Conservation (phyloP, 2,888 invertebrate genomes). For the Parnassius apollo region DNA sequence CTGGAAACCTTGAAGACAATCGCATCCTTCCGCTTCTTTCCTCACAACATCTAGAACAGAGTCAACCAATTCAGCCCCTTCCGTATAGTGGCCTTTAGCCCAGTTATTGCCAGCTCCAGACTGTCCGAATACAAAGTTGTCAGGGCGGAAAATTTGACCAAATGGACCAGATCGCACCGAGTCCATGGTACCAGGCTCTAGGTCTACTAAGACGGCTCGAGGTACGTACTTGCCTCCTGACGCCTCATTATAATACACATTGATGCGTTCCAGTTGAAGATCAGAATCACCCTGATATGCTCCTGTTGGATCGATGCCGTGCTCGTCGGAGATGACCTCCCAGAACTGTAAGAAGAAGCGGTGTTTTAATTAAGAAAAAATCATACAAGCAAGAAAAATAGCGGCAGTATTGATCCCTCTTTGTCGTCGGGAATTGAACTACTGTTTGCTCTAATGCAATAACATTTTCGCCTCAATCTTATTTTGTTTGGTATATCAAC, state of each 20-base stretch:
- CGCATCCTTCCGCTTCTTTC: conserved; percentile 84
- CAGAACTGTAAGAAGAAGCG: conserved; percentile 55
- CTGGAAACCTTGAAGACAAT: conserved; percentile 84
- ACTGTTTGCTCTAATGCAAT: no score
- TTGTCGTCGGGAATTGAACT: no score
- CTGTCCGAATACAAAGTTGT: conserved; percentile 86
- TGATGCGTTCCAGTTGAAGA: conserved; percentile 87
- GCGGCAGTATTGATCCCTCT: no score
- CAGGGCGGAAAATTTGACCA: conserved; percentile 86
- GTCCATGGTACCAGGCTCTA: conserved; percentile 82
- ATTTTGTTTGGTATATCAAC: no score
- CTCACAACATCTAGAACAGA: conserved; percentile 81
- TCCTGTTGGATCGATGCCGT: conserved; percentile 64
- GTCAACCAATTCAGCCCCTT: conserved; percentile 83
- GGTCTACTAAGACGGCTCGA: conserved; percentile 65
- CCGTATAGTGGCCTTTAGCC: conserved; percentile 86
- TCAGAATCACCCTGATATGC: conserved; percentile 85
- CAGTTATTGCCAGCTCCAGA: conserved; percentile 82
- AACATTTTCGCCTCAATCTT: no score
- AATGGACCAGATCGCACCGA: conserved; percentile 85
- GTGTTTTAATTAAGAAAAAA: no score
- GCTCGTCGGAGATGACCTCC: conserved; percentile 70
- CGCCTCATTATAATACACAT: conserved; percentile 89
- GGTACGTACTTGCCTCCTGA: conserved; percentile 70
- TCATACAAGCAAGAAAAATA: no score